Evolutionary conservation across 2,888 invertebrate species (phyloP), one percentile per base, ranked within the genome.

Genomic region (Meandrusa payeni): DNA sequence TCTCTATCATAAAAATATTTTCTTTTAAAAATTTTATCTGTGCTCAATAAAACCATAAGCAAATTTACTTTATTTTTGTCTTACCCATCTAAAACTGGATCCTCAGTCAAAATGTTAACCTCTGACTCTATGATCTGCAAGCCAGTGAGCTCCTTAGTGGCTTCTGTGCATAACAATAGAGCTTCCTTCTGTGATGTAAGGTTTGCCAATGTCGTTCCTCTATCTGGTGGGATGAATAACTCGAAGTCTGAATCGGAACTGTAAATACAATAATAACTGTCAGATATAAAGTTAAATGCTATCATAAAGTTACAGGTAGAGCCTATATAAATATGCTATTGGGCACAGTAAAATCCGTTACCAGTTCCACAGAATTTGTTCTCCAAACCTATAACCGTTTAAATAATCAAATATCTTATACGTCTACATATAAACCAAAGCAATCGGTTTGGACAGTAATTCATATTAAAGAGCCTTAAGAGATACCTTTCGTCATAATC

Each of bases 191-290:
- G 55, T 0, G 40, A 10, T 19, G 64, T 68, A 22, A 83, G 52
- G 45, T 74, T 51, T 0, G 38, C 0, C 0, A 64, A n/a, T 0
- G 72, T 57, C 0, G 66, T 71, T 0, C 59, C 61, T 0, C 6
- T 11, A 9, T 68, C 51, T 0, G 65, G 23, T 0, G 55, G 52
- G 2, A 69, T 54, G 2, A 65, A 68, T 2, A 58, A 51, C 1
- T 82, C 81, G 0, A 76, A 75, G 1, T 80, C 82, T 0, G 81
- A 79, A 39, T 80, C 82, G 0, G 81, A 79, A 36, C 85, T 83
- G 67, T 1, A 65, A 73, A 10, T 5, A 22, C 2, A 19, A 41
- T 1, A 19, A 4, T 34, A 29, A n/a, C n/a, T n/a, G n/a, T n/a
- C n/a, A n/a, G n/a, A n/a, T n/a, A n/a, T n/a, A n/a, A n/a, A n/a